Evolutionary conservation across 35 echinoderm and acorn worm genomes (phyloP).

Genomic region (Diadema setosum): DNA sequence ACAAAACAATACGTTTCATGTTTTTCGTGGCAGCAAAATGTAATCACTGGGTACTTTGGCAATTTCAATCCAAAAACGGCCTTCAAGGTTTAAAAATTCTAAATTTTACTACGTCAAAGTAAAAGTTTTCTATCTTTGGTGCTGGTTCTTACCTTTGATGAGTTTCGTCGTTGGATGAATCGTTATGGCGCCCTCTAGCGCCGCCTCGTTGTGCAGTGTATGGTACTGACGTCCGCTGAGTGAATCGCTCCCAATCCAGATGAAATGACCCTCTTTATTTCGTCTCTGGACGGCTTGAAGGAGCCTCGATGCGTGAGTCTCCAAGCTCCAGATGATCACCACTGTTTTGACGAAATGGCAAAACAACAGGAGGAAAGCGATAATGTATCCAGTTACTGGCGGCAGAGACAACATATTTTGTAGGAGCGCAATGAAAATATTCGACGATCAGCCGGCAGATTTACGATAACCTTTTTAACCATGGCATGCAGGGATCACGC

Average conservation of each 20-base stretch:
- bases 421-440: too few relatives aligned
- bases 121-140: neutral
- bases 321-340: conserved; percentile 70
- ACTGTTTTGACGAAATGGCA: conserved; percentile 11
- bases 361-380: neutral
- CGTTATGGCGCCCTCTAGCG: conserved; percentile 92
- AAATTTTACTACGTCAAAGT: neutral
- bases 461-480: too few relatives aligned
- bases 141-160: conserved; percentile 58
- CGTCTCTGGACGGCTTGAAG: conserved; percentile 46
- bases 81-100: too few relatives aligned
- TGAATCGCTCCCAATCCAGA: conserved; percentile 80
- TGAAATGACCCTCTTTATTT: conserved; percentile 22
- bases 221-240: conserved; percentile 67
- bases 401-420: too few relatives aligned
- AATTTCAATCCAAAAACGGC: too few relatives aligned
- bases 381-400: too few relatives aligned
- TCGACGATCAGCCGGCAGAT: too few relatives aligned
- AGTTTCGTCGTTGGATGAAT: conserved; percentile 73
- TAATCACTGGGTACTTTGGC: too few relatives aligned
- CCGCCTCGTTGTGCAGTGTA: conserved; percentile 43
- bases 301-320: conserved; percentile 33
- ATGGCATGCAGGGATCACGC: too few relatives aligned
- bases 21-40: too few relatives aligned
- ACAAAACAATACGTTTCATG: too few relatives aligned